phyloP scores from a whole-genome alignment of 2,797 vertebrate genomes.

The Jordanella pulchra region DNA sequence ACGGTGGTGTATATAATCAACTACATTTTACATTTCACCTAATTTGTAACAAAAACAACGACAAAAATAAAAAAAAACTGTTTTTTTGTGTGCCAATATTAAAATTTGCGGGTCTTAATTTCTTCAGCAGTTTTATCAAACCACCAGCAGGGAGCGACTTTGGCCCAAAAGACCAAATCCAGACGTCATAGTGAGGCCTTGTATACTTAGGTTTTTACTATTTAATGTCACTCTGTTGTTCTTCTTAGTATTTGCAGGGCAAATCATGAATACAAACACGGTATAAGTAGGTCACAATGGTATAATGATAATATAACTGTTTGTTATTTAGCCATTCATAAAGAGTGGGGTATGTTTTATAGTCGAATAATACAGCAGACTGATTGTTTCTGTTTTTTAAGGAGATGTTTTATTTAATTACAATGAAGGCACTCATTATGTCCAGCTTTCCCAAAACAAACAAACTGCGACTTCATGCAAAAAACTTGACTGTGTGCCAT shows the following conservation, averaged over 20 bases:
- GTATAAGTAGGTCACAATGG: neutral
- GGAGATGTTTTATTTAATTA: neutral
- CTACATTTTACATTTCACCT: neutral
- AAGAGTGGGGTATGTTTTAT: neutral
- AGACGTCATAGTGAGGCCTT: neutral
- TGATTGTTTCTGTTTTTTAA: neutral
- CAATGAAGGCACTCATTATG: neutral
- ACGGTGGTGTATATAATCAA: neutral
- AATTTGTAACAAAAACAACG: neutral
- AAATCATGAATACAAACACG: neutral
- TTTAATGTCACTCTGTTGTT: neutral
- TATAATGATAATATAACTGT: neutral
- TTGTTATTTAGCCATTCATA: neutral
- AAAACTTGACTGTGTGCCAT: neutral
- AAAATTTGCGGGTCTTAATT: neutral
- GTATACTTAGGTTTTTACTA: neutral
- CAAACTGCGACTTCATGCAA: neutral
- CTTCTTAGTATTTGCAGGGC: neutral
- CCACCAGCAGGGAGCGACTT: conserved; percentile 67
- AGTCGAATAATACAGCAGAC: neutral
- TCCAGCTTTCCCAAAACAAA: neutral
- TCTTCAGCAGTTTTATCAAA: conserved; percentile 19
- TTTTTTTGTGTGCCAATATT: no score
- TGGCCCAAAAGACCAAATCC: conserved; percentile 33
- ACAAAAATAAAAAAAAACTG: no score